Evolutionary conservation across 2,888 invertebrate species (phyloP).

Genomic region (Leptinotarsa tumamoca): DNA sequence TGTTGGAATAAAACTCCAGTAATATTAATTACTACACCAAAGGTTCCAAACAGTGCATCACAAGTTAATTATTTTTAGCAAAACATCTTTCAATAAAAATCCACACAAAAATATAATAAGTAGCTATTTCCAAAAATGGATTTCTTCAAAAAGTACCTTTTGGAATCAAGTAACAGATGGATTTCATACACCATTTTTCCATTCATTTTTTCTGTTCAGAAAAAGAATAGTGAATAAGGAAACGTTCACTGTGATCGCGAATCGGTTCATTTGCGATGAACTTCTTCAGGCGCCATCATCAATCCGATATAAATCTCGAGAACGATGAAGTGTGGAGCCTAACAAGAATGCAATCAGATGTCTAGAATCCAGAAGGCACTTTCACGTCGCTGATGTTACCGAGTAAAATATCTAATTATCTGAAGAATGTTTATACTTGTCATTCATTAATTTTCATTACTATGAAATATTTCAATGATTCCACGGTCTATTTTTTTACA

Average conservation of each 20-base stretch:
- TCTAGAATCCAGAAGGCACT: conserved; percentile 17
- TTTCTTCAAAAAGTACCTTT: no score
- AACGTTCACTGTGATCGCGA: background rate
- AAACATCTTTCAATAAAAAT: no score
- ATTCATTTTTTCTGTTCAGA: background rate
- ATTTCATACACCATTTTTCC: background rate
- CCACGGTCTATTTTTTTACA: background rate
- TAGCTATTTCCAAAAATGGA: no score
- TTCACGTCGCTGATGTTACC: conserved; percentile 11
- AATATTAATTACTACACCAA: no score
- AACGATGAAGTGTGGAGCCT: conserved; percentile 21
- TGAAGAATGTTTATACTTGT: conserved; percentile 8
- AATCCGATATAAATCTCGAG: conserved; percentile 19
- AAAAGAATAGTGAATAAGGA: conserved; percentile 3
- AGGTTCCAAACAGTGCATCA: no score
- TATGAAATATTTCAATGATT: background rate
- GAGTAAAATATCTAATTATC: conserved; percentile 12
- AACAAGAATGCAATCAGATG: conserved; percentile 21
- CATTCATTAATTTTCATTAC: background rate
- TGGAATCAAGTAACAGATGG: no score
- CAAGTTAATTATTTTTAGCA: no score
- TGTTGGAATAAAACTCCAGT: no score
- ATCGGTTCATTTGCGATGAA: conserved; percentile 1
- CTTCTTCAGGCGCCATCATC: conserved; percentile 23
- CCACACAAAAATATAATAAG: no score